phyloP scores from a whole-genome alignment of 1,140 invertebrate species.

The Drosophila busckii region DNA sequence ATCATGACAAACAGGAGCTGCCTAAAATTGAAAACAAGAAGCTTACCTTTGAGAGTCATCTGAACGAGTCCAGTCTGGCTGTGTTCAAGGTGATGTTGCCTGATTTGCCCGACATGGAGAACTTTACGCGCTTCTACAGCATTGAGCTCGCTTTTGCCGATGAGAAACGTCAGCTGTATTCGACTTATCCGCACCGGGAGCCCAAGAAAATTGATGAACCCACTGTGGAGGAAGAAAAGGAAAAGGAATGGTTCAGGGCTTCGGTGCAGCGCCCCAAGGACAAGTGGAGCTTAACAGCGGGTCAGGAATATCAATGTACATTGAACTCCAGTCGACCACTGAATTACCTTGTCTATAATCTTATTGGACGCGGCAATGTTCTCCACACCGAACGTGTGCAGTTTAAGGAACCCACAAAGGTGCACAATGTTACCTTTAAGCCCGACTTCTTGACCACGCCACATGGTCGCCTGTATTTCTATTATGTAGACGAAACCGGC shows the following conservation, averaged over 20 bases:
- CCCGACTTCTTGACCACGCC: constrained; percentile 89
- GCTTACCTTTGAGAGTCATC: constrained; percentile 42
- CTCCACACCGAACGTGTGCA: constrained; percentile 85
- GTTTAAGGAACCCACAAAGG: constrained; percentile 46
- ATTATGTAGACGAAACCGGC: constrained; percentile 84
- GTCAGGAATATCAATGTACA: constrained; percentile 86
- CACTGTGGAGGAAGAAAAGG: constrained; percentile 33
- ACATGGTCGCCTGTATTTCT: constrained; percentile 87
- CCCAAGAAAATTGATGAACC: constrained; percentile 47
- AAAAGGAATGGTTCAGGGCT: constrained; percentile 56
- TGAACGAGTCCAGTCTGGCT: constrained; percentile 59
- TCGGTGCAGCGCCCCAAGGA: constrained; percentile 40
- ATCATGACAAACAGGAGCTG: constrained; percentile 23
- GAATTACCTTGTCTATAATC: constrained; percentile 87
- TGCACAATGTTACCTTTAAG: constrained; percentile 81
- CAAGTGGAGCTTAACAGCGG: constrained; percentile 81
- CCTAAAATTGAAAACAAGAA: constrained; percentile 43
- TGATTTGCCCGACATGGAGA: constrained; percentile 59
- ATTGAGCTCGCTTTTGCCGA: constrained; percentile 48
- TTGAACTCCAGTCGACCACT: constrained; percentile 90
- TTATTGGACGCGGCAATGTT: constrained; percentile 93
- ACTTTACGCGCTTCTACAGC: constrained; percentile 52
- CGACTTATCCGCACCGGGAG: constrained; percentile 62
- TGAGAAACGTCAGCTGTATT: constrained; percentile 52
- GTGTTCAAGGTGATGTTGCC: constrained; percentile 48